Conservation (phyloP, 92 coral and sea anemone species). For the Pocillopora grandis region DNA sequence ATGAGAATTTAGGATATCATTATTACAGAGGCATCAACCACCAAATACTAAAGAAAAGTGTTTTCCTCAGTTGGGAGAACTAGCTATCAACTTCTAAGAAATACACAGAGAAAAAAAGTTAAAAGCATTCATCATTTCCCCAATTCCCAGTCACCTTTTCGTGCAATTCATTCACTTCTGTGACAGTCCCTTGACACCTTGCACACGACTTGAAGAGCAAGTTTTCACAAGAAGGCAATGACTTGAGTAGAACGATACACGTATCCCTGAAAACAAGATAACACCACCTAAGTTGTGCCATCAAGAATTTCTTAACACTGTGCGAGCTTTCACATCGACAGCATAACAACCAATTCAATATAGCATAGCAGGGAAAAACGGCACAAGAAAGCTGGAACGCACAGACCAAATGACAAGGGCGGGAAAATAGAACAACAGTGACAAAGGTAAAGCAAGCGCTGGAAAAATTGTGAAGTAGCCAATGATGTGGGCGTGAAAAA, state of each 20-base stretch:
- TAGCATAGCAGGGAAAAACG: too few species aligned
- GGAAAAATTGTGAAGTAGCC: too few species aligned
- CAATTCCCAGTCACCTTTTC: constrained; percentile 62
- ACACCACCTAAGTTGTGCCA: not conserved
- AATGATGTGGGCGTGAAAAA: too few species aligned
- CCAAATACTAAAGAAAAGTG: too few species aligned
- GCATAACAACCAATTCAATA: too few species aligned
- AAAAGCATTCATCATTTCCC: not conserved
- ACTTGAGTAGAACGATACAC: constrained; percentile 67
- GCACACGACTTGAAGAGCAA: constrained; percentile 85
- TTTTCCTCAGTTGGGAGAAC: too few species aligned
- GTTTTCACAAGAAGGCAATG: constrained; percentile 63
- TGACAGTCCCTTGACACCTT: constrained; percentile 77
- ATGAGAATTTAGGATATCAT: too few species aligned
- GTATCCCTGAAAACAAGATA: constrained; percentile 64
- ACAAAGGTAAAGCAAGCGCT: too few species aligned
- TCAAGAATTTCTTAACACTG: not conserved
- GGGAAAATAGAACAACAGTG: not conserved
- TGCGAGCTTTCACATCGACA: not conserved
- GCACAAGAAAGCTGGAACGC: not conserved
- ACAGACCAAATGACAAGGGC: not conserved
- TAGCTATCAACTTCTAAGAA: too few species aligned
- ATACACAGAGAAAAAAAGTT: too few species aligned
- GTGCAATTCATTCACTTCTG: constrained; percentile 85
- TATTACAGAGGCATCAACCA: too few species aligned